phyloP scores from a whole-genome alignment of 2,888 invertebrate species.

The Eristalinus aeneus region DNA sequence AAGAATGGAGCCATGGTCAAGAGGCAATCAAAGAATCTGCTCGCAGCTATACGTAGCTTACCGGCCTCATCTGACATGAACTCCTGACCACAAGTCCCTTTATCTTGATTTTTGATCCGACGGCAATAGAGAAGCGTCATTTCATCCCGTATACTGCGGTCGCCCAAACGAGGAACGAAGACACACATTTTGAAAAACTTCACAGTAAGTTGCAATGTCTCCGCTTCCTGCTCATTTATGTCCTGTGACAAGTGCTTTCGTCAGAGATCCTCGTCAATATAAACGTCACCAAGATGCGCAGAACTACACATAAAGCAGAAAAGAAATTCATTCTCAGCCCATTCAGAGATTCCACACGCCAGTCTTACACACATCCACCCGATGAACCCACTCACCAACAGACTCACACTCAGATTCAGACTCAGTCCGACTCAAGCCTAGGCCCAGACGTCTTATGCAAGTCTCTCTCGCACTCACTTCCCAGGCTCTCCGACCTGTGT shows the following conservation, averaged over 20 bases:
- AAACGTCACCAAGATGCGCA: not conserved
- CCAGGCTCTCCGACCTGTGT: not conserved
- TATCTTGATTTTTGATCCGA: too few relatives aligned
- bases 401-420: not conserved
- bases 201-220: too few relatives aligned
- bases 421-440: not conserved
- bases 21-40: too few relatives aligned
- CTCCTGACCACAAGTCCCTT: too few relatives aligned
- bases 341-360: not conserved
- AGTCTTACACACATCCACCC: slow-evolving; percentile 7
- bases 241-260: not conserved
- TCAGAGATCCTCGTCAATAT: not conserved
- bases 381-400: slow-evolving; percentile 23
- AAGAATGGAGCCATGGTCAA: too few relatives aligned
- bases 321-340: not conserved
- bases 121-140: too few relatives aligned
- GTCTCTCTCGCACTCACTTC: slow-evolving; percentile 6
- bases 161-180: too few relatives aligned
- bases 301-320: not conserved
- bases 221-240: too few relatives aligned
- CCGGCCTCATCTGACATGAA: too few relatives aligned
- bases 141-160: too few relatives aligned
- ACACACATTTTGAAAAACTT: too few relatives aligned
- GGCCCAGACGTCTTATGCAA: not conserved
- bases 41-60: too few relatives aligned